Percentiles rank a stretch among this genome's conserved stretches.
These are phyloP conservation scores for Eudasyphora cyanicolor DNA, from an alignment of 2,888 invertebrate genomes.

Conservation along the genomic window DNA sequence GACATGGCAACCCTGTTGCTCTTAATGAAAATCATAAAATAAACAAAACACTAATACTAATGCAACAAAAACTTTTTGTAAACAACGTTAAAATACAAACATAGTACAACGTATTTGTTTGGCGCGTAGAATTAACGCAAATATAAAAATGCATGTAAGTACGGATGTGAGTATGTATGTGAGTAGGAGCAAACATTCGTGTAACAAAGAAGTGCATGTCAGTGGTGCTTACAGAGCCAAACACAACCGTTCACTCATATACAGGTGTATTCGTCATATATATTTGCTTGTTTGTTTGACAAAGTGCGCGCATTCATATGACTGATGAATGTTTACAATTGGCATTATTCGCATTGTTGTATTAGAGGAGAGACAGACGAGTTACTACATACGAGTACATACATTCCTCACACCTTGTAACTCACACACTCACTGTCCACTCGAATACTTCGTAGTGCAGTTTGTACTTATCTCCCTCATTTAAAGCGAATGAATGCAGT, in stretches of 20 bases:
- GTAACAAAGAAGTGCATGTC: too few relatives aligned
- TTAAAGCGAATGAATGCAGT: neutral
- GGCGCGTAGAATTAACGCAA: conserved; percentile 45
- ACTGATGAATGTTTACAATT: conserved; percentile 37
- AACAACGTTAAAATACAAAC: conserved; percentile 34
- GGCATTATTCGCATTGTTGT: conserved; percentile 16
- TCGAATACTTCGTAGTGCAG: neutral
- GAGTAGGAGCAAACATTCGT: neutral
- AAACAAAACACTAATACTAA: conserved; percentile 29
- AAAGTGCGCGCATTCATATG: neutral
- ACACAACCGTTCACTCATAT: too few relatives aligned
- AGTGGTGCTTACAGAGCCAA: too few relatives aligned
- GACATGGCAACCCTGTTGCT: conserved; percentile 29
- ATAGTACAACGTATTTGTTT: conserved; percentile 20
- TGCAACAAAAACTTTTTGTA: conserved; percentile 21
- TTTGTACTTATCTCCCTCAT: neutral
- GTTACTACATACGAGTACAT: too few relatives aligned
- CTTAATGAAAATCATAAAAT: conserved; percentile 11
- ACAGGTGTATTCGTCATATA: too few relatives aligned
- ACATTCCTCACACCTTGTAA: too few relatives aligned
- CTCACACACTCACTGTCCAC: neutral
- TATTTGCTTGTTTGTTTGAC: neutral
- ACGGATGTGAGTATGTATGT: neutral
- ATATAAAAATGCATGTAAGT: neutral
- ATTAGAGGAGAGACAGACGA: too few relatives aligned